These are phyloP conservation scores for Ceratoteleas bidentatus DNA, from an alignment of 1,140 invertebrate species.

Conservation along the genomic window DNA sequence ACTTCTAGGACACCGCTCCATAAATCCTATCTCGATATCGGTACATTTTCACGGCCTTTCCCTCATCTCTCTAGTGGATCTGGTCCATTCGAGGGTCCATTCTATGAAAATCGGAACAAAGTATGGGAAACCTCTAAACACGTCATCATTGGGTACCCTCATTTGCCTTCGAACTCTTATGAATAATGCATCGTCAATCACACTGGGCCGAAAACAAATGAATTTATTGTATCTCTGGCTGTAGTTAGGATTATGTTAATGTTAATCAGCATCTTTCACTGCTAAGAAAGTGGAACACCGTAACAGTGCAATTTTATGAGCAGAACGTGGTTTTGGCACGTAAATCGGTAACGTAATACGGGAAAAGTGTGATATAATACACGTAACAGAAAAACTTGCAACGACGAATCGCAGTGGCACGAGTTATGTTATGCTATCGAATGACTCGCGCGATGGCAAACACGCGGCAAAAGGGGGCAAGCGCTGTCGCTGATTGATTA, in stretches of 20 bases:
- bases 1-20: conserved; percentile 22
- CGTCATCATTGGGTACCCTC: neutral
- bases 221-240: no score
- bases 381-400: conserved; percentile 36
- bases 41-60: conserved; percentile 1
- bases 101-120: conserved; percentile 22
- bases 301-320: conserved; percentile 36
- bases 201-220: no score
- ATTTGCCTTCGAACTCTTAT: no score
- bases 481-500: neutral
- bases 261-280: neutral
- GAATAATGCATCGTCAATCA: no score
- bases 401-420: conserved; percentile 24
- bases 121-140: conserved; percentile 6
- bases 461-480: conserved; percentile 1
- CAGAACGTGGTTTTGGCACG: conserved; percentile 28
- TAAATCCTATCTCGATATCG: conserved; percentile 21
- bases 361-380: conserved; percentile 49
- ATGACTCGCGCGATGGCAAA: conserved; percentile 6
- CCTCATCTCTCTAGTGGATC: conserved; percentile 13
- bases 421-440: neutral
- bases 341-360: conserved; percentile 20
- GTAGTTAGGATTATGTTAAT: no score
- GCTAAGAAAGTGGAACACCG: conserved; percentile 53
- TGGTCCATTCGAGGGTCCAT: no score